Base-by-base conservation (phyloP, 2,113 vertebrate species). In the Mohoua ochrocephala region DNA sequence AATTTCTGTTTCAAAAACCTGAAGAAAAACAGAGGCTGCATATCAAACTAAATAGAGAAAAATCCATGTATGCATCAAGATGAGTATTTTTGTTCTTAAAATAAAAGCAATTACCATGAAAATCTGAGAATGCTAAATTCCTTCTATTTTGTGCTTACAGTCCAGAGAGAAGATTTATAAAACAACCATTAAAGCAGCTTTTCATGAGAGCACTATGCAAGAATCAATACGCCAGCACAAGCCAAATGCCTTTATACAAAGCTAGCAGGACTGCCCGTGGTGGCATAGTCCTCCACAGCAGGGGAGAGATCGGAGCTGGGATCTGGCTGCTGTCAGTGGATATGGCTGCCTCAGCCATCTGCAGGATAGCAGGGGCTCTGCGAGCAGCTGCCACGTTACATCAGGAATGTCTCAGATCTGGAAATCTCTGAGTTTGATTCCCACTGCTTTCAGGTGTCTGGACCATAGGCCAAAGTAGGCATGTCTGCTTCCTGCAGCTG, bases 241-340 rank as follows among this genome's bases (percentile, higher is more conserved):
- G 37, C 13, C 0, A 39, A 56, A 44, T 41, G 70, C 57, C 35
- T 64, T 59, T 28, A 16, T 4, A 28, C 1, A 2, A 63, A 56
- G 22, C 21, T 60, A 47, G 37, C 9, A 64, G 78, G 61, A 11
- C 37, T 68, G 73, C 57, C 41, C 0, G 0, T 28, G 37, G 70
- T 1, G 4, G 12, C 2, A 1, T 0, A 13, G 35, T 31, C 28
- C 19, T 64, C 18, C 33, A 0, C 47, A 60, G 47, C 44, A 68
- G 31, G 35, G 57, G 33, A 15, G 28, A 37, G 28, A 28, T 45
- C 28, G 1, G 49, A 76, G 26, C 57, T 61, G 57, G 28, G 63
- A 37, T 41, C 83, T 54, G 69, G 74, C 77, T 73, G 84, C 49
- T 22, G 20, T 5, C 0, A 0, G 44, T 52, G 59, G 15, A 2